Evolutionary conservation across 2,888 invertebrate genomes (phyloP).

Genomic region (Liopterus haemorrhoidalis): DNA sequence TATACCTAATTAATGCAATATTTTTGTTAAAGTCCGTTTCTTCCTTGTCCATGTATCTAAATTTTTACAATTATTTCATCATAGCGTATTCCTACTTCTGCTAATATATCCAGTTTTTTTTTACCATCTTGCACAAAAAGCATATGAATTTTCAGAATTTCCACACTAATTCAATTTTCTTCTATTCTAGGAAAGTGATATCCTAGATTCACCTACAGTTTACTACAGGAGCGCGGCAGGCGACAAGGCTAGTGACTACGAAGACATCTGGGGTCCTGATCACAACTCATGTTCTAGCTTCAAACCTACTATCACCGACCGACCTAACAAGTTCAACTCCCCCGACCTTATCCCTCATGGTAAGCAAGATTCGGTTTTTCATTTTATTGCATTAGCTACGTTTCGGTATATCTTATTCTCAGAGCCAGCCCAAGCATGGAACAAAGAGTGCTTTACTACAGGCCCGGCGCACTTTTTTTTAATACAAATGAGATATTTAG

Average conservation of each 20-base stretch:
- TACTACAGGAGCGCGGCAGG: conserved; percentile 82
- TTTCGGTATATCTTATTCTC: too few species aligned
- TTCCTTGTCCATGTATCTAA: too few species aligned
- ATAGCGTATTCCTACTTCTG: too few species aligned
- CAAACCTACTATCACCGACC: conserved; percentile 20
- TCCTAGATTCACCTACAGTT: conserved; percentile 72
- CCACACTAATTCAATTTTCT: conserved; percentile 43
- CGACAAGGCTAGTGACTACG: conserved; percentile 91
- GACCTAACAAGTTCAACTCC: conserved; percentile 36
- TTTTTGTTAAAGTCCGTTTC: too few species aligned
- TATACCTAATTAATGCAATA: too few species aligned
- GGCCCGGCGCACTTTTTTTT: too few species aligned
- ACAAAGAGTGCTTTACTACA: too few species aligned
- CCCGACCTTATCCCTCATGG: conserved; percentile 21
- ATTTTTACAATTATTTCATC: too few species aligned
- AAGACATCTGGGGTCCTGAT: conserved; percentile 71
- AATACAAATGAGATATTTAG: too few species aligned
- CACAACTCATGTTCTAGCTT: conserved; percentile 24
- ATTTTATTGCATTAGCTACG: background rate
- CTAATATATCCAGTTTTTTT: conserved; percentile 12
- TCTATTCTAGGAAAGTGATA: conserved; percentile 67
- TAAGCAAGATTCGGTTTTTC: conserved; percentile 1
- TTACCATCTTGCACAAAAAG: conserved; percentile 13
- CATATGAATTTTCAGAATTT: background rate
- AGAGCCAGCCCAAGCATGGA: too few species aligned